Base-by-base conservation (phyloP, 2,113 vertebrate genomes). In the Phyllostomus discolor region DNA sequence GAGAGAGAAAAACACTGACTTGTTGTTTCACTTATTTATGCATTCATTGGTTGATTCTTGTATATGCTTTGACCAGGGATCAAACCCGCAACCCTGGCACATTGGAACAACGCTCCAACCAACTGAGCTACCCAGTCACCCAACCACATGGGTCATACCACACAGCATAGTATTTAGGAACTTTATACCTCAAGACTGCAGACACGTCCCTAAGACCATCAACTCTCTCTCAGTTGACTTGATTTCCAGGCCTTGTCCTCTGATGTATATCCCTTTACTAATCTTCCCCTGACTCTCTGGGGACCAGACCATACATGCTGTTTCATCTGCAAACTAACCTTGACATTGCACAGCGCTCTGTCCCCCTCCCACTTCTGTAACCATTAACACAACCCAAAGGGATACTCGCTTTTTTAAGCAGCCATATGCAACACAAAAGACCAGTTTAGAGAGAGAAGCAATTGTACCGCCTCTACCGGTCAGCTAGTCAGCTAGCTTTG, bases 301-400 rank as follows among this genome's bases (percentile, higher is more conserved):
- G 43, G 35, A 90, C 75, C 62, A 95, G 78, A 95, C n/a, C 96
- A 92, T 85, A 93, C 83, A 50, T 88, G 69, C 69, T 43, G 7
- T 73, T 95, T 66, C 48, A 80, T 95, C 64, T 95, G 64, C 70
- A 92, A 70, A 80, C 62, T 48, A 33, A 43, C 67, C 35, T 90
- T 85, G 85, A 96, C 86, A 82, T 80, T 92, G 38, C 72, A 89
- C n/a, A 94, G 76, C 15, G 4, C 72, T 95, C 90, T 80, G 38
- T 78, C 90, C 76, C 72, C 64, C 90, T 93, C 91, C 94, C 67
- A 67, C 76, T 85, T 43, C 91, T 86, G 50, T 85, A 95, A 96
- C 88, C 69, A 10, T 79, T 94, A 86, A n/a, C 82, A 67, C 46
- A 66, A 64, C 87, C 83, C 73, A 91, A 80, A 84, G 57, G 69